Percentiles rank a stretch among this genome's conserved stretches.
Evolutionary conservation across 30 jellyfish, hydroid and myxozoan genomes (phyloP).

Genomic region (Catostylus mosaicus): DNA sequence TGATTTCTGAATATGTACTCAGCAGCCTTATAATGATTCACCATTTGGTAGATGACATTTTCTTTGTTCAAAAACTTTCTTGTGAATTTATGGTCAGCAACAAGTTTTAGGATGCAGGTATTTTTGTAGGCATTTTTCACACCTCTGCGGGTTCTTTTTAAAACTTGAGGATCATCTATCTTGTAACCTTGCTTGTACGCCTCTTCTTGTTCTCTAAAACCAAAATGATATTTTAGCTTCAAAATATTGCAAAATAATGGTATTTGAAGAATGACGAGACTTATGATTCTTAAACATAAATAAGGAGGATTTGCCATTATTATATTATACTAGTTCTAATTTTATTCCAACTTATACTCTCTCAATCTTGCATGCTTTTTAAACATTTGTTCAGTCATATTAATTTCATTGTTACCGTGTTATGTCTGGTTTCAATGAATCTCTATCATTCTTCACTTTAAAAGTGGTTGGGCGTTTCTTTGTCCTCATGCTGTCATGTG

Average conservation of each 20-base stretch:
- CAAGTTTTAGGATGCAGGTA: constrained; percentile 88
- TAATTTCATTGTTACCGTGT: no score
- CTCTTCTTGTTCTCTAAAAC: constrained; percentile 67
- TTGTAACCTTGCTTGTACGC: constrained; percentile 59
- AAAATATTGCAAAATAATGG: no score
- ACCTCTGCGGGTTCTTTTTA: constrained; percentile 82
- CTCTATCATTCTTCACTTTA: constrained; percentile 59
- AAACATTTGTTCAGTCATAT: no score
- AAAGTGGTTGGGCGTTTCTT: constrained; percentile 61
- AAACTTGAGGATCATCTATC: constrained; percentile 50
- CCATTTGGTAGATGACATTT: constrained; percentile 87
- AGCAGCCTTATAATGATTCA: constrained; percentile 93
- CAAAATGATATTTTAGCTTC: no score
- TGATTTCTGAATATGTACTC: constrained; percentile 94
- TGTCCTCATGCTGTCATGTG: constrained; percentile 49
- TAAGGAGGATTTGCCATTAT: no score
- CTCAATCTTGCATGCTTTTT: no score
- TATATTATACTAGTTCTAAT: no score
- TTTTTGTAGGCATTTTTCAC: constrained; percentile 71
- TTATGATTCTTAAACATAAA: no score
- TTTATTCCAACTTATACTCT: no score
- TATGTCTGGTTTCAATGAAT: constrained; percentile 52
- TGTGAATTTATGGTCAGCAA: constrained; percentile 88
- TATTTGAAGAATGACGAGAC: no score
- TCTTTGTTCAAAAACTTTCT: constrained; percentile 83